phyloP scores from a whole-genome alignment of 2,797 vertebrate genomes.

The Darevskia mixta region DNA sequence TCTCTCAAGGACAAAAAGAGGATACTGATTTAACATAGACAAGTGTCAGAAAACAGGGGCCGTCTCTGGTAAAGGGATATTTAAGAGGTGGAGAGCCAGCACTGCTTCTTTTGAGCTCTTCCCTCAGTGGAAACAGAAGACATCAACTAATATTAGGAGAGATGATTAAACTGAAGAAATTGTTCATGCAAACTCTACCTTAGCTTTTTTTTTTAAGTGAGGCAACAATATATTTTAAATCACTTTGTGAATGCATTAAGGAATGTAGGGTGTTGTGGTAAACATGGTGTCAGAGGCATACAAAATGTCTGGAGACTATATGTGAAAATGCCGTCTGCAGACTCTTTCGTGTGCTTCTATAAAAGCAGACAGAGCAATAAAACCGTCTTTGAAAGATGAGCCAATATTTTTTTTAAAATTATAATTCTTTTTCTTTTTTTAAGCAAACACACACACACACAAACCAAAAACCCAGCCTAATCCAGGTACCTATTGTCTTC shows the following conservation, averaged over 20 bases:
- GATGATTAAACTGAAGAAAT: neutral
- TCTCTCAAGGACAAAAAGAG: neutral
- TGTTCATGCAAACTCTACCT: neutral
- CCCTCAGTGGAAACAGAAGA: neutral
- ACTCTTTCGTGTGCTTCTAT: neutral
- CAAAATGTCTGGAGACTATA: neutral
- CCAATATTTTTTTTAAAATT: neutral
- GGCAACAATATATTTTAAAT: neutral
- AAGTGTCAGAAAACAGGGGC: neutral
- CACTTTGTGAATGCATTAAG: neutral
- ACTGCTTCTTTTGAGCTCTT: neutral
- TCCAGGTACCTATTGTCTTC: slow-evolving; percentile 20
- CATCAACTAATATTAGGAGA: neutral
- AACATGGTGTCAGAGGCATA: neutral
- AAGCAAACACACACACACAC: neutral
- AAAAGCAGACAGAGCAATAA: slow-evolving; percentile 19
- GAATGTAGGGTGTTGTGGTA: slow-evolving; percentile 1
- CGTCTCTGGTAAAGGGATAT: neutral
- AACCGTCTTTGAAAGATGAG: slow-evolving; percentile 26
- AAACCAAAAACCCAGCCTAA: neutral
- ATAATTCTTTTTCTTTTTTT: neutral
- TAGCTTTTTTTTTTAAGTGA: neutral
- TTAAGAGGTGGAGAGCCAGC: no score
- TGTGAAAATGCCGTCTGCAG: neutral
- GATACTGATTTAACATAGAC: neutral